A percentile compares a stretch with the other conserved stretches of the same genome.
phyloP scores from a whole-genome alignment of 2,113 vertebrate genomes.

The Manacus vitellinus region DNA sequence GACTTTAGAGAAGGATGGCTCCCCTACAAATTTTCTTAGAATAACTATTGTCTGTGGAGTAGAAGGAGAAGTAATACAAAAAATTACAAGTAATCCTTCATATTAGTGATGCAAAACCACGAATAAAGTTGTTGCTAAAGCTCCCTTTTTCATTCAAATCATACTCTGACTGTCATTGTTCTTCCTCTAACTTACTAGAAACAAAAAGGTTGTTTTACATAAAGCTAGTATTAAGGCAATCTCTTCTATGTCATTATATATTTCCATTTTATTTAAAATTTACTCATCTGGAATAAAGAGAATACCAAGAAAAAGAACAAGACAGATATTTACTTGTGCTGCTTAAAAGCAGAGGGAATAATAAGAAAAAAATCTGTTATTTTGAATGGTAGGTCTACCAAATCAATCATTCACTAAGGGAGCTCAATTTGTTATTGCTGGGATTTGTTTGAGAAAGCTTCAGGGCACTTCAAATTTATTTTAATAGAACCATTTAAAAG shows the following conservation, averaged over 20 bases:
- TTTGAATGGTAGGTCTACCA: neutral
- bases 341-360: neutral
- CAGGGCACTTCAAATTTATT: neutral
- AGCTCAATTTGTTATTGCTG: neutral
- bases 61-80: neutral
- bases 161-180: neutral
- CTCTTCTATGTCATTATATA: neutral
- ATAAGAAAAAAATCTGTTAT: neutral
- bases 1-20: neutral
- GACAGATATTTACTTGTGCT: neutral
- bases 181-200: slow-evolving; percentile 28
- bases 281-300: neutral
- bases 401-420: neutral
- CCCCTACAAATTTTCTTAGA: neutral
- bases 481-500: neutral
- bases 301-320: neutral
- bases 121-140: neutral
- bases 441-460: neutral
- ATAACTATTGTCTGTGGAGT: neutral
- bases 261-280: slow-evolving; percentile 20
- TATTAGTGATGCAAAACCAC: neutral
- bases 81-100: neutral
- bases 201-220: slow-evolving; percentile 6
- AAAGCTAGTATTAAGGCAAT: neutral
- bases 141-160: neutral